Evolutionary conservation across 1,140 invertebrate genomes (phyloP).

Genomic region (Wiebesia pumilae): DNA sequence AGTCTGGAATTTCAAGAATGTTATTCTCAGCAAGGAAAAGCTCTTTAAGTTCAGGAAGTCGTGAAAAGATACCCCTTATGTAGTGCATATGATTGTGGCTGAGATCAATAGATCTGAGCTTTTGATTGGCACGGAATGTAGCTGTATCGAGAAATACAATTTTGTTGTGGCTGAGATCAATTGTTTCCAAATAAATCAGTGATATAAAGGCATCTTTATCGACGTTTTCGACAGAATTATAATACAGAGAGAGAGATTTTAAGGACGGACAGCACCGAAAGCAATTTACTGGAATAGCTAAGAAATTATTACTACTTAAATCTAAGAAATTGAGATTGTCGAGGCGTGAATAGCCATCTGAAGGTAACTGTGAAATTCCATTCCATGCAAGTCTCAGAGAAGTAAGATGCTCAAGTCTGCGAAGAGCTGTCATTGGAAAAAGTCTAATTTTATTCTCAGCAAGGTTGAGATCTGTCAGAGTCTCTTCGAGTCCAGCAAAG

Average conservation of each 20-base stretch:
- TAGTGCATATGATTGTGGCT: constrained; percentile 93
- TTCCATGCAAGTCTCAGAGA: constrained; percentile 89
- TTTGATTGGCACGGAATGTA: constrained; percentile 84
- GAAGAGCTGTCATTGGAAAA: constrained; percentile 87
- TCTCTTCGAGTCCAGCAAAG: constrained; percentile 87
- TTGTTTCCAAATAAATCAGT: constrained; percentile 83
- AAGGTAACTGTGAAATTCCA: constrained; percentile 82
- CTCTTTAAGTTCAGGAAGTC: constrained; percentile 86
- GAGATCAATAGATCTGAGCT: constrained; percentile 87
- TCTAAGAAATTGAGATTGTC: constrained; percentile 86
- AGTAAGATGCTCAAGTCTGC: constrained; percentile 83
- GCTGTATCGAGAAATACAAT: constrained; percentile 83
- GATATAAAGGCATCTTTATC: constrained; percentile 86
- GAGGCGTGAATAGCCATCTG: constrained; percentile 82
- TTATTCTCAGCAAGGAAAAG: constrained; percentile 93
- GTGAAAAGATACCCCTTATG: constrained; percentile 86
- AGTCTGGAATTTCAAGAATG: constrained; percentile 87
- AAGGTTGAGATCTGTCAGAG: constrained; percentile 87
- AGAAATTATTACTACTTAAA: constrained; percentile 90
- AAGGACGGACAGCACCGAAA: constrained; percentile 87
- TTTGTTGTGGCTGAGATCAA: constrained; percentile 92
- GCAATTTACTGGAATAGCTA: constrained; percentile 83
- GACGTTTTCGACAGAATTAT: constrained; percentile 87
- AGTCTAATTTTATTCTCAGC: constrained; percentile 88
- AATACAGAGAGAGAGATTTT: constrained; percentile 86